Evolutionary conservation across 2,888 invertebrate species (phyloP).

Genomic region (Emmelina monodactyla): DNA sequence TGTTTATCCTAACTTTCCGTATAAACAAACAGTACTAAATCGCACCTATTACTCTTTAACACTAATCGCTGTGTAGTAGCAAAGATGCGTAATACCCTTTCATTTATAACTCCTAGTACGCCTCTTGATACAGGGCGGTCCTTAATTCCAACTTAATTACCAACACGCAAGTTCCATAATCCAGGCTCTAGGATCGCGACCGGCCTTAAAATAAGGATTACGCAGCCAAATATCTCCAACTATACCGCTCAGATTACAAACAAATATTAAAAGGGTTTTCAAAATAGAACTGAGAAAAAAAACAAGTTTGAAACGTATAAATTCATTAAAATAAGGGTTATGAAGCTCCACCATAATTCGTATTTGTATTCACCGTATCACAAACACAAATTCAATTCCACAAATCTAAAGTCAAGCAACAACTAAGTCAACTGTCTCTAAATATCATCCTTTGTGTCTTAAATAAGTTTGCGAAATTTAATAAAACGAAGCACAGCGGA

Average conservation of each 20-base stretch:
- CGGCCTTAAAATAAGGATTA: slow-evolving; percentile 67
- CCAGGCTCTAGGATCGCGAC: slow-evolving; percentile 59
- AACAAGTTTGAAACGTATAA: no score
- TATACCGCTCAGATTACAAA: slow-evolving; percentile 31
- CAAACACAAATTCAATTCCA: no score
- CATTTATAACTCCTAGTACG: slow-evolving; percentile 61
- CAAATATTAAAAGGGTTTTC: no score
- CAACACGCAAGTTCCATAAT: slow-evolving; percentile 66
- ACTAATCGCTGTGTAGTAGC: no score
- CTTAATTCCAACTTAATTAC: slow-evolving; percentile 66
- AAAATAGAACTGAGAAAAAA: no score
- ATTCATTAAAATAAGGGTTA: no score
- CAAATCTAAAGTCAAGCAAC: no score
- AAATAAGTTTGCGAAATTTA: background rate
- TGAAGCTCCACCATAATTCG: no score
- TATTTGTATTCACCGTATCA: no score
- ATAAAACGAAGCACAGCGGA: background rate
- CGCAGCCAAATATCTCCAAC: slow-evolving; percentile 60
- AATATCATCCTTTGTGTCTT: background rate
- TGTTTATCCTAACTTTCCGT: no score
- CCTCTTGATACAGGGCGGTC: slow-evolving; percentile 60
- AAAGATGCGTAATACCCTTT: slow-evolving; percentile 57
- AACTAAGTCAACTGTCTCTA: background rate
- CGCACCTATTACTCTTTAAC: no score
- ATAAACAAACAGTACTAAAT: no score